Evolutionary conservation across 2,888 invertebrate species (phyloP).

Genomic region (Ophion ellenae): DNA sequence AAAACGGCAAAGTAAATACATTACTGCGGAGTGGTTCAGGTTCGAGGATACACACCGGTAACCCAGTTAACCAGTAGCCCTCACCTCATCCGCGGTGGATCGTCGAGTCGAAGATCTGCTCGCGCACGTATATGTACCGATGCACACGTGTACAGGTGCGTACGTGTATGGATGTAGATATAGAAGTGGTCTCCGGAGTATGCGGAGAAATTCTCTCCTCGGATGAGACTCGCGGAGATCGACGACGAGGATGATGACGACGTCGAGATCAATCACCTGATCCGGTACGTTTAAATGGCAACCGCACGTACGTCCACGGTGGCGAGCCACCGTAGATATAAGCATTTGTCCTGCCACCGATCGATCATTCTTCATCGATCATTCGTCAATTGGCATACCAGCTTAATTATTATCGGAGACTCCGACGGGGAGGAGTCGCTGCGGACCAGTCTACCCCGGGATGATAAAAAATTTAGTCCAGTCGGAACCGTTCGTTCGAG

Average conservation of each 20-base stretch:
- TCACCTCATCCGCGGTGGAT: slow-evolving; percentile 5
- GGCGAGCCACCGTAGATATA: not conserved
- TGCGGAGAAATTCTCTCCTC: slow-evolving; percentile 18
- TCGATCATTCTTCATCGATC: not conserved
- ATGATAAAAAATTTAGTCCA: too few relatives aligned
- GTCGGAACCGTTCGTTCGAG: too few relatives aligned
- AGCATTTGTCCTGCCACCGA: too few relatives aligned
- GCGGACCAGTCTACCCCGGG: too few relatives aligned
- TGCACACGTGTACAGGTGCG: not conserved
- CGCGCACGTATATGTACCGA: not conserved
- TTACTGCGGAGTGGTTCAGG: slow-evolving; percentile 55
- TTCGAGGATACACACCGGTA: slow-evolving; percentile 73
- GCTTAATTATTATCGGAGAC: not conserved
- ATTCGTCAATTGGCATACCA: not conserved
- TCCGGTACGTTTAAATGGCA: not conserved
- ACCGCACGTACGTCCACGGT: not conserved
- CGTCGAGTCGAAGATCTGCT: slow-evolving; percentile 27
- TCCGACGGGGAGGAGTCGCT: too few relatives aligned
- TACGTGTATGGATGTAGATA: not conserved
- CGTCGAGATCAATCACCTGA: slow-evolving; percentile 31
- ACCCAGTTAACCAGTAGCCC: slow-evolving; percentile 76
- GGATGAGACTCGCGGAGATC: not conserved
- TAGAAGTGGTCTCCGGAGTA: not conserved
- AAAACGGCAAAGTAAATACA: slow-evolving; percentile 24
- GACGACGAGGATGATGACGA: slow-evolving; percentile 21